These are phyloP conservation scores for Acrocephalus scirpaceus DNA, from an alignment of 2,797 vertebrate species.

Conservation along the genomic window DNA sequence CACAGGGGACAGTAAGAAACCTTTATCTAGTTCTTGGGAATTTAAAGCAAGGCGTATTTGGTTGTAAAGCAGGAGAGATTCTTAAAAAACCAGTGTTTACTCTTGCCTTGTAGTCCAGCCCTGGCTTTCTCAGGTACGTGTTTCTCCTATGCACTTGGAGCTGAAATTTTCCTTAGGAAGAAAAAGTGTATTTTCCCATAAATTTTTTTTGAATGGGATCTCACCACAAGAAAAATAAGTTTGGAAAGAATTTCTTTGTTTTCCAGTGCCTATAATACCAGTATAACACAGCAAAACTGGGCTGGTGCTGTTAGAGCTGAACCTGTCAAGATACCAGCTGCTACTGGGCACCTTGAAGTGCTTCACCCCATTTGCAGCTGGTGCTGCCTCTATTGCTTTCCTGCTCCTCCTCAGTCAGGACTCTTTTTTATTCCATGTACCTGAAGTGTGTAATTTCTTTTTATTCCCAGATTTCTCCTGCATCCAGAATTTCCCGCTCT, in stretches of 20 bases:
- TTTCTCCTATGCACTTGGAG: not conserved
- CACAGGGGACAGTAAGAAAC: not conserved
- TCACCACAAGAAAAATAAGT: not conserved
- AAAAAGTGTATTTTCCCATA: not conserved
- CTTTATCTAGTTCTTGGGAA: not conserved
- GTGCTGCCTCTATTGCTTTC: not conserved
- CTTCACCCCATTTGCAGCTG: not conserved
- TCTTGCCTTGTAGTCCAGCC: not conserved
- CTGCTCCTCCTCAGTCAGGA: not conserved
- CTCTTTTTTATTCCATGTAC: not conserved
- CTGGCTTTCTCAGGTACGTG: not conserved
- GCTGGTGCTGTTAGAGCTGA: not conserved
- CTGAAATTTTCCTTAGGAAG: not conserved
- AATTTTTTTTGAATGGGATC: not conserved
- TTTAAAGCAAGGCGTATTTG: not conserved
- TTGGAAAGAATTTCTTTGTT: not conserved
- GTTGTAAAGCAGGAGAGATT: not conserved
- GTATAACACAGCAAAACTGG: not conserved
- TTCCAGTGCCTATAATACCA: not conserved
- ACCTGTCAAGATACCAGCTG: not conserved
- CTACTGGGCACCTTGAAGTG: not conserved
- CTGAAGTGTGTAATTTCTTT: not conserved
- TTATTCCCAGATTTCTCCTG: not conserved
- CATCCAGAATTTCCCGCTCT: not conserved
- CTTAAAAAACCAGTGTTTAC: not conserved